Percentiles rank a stretch among this genome's conserved stretches.
These are phyloP conservation scores for Tretioscincus oriximinensis DNA, from an alignment of 2,113 vertebrate genomes.

Conservation along the genomic window DNA sequence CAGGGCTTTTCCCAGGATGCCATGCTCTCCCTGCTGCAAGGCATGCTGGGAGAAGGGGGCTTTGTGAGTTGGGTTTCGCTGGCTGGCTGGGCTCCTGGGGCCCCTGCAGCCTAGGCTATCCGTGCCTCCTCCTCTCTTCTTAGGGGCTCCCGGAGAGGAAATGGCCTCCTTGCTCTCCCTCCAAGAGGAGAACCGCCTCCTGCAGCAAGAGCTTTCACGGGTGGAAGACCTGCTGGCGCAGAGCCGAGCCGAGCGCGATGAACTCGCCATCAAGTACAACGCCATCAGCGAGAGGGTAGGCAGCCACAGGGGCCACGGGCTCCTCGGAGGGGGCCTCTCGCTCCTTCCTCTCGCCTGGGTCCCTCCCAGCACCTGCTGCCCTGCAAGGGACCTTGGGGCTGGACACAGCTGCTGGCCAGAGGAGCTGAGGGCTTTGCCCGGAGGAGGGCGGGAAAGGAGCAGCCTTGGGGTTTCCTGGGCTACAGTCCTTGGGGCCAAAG, in stretches of 20 bases:
- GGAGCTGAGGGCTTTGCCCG: too few species aligned
- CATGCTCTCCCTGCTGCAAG: too few species aligned
- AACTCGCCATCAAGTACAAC: slow-evolving; percentile 93
- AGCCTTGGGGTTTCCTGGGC: too few species aligned
- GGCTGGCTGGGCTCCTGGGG: background rate
- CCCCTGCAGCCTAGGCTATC: too few species aligned
- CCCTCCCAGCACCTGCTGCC: too few species aligned
- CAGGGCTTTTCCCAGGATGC: background rate
- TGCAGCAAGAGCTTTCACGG: slow-evolving; percentile 88
- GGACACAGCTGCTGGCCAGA: too few species aligned
- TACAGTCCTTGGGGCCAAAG: too few species aligned
- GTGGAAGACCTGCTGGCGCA: slow-evolving; percentile 92
- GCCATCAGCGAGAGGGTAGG: slow-evolving; percentile 90
- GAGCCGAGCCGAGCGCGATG: slow-evolving; percentile 90
- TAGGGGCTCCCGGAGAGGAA: slow-evolving; percentile 53
- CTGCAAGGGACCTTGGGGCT: too few species aligned
- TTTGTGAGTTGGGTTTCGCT: too few species aligned
- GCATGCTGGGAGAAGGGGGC: background rate
- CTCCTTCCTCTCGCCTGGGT: too few species aligned
- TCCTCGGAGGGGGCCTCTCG: background rate
- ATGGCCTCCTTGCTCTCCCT: slow-evolving; percentile 89
- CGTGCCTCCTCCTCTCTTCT: background rate
- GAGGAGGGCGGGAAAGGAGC: too few species aligned
- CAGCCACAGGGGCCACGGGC: accelerated
- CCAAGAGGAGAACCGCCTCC: slow-evolving; percentile 91